phyloP scores from a whole-genome alignment of 2,888 invertebrate species.

The Plusia festucae region DNA sequence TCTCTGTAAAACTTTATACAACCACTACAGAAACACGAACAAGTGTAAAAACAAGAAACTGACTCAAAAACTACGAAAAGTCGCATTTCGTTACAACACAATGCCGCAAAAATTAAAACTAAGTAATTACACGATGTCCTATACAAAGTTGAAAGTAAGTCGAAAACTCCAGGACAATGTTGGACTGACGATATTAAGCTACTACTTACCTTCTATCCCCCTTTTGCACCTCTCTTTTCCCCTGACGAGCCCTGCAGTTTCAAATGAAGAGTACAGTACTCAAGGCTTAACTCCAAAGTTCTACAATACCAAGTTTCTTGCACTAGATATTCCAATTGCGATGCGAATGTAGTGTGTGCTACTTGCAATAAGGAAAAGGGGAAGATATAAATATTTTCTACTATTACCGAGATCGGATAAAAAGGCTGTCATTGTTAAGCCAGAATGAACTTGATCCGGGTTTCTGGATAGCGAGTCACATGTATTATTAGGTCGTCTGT shows the following conservation, averaged over 20 bases:
- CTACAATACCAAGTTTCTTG: slow-evolving; percentile 46
- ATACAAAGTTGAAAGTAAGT: slow-evolving; percentile 26
- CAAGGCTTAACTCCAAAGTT: slow-evolving; percentile 44
- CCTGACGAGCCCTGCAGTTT: slow-evolving; percentile 26
- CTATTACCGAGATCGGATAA: too few relatives aligned
- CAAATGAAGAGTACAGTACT: slow-evolving; percentile 48
- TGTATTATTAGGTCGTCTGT: too few relatives aligned
- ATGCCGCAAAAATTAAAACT: slow-evolving; percentile 8
- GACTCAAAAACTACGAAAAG: background rate
- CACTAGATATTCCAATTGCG: slow-evolving; percentile 36
- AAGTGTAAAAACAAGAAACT: background rate
- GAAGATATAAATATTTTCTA: background rate
- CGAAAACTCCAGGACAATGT: slow-evolving; percentile 20
- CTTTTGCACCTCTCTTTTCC: background rate
- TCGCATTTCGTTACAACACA: background rate
- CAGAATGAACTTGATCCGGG: too few relatives aligned
- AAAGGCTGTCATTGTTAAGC: too few relatives aligned
- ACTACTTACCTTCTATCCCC: slow-evolving; percentile 16
- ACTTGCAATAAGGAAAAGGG: background rate
- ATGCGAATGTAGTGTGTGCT: slow-evolving; percentile 12
- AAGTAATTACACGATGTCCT: slow-evolving; percentile 11
- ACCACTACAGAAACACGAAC: background rate
- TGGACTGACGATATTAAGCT: slow-evolving; percentile 31
- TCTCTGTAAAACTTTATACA: background rate
- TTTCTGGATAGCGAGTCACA: too few relatives aligned